phyloP scores from a whole-genome alignment of 2,797 vertebrate species.

The Acridotheres tristis region DNA sequence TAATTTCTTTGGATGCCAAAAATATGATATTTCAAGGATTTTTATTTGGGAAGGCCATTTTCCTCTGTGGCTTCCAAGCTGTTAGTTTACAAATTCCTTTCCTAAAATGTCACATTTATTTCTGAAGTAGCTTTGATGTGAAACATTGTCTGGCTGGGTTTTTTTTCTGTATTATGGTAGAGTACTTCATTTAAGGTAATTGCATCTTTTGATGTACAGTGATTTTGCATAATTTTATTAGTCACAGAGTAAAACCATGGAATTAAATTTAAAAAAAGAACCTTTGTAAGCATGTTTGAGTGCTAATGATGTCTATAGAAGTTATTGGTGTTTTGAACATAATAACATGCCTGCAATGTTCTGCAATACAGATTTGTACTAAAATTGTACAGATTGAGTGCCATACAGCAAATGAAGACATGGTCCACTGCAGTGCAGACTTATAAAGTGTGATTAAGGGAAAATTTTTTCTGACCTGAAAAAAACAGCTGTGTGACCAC shows the following conservation, averaged over 20 bases:
- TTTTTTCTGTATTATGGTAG: background rate
- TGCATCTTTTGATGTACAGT: background rate
- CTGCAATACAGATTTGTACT: background rate
- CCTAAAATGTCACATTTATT: background rate
- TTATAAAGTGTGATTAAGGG: background rate
- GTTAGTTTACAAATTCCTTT: background rate
- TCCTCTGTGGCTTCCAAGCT: background rate
- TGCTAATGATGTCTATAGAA: background rate
- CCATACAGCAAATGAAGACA: background rate
- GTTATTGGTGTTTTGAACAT: background rate
- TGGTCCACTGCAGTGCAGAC: background rate
- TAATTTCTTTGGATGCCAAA: background rate
- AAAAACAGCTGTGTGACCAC: background rate
- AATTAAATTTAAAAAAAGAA: background rate
- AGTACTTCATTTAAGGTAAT: background rate
- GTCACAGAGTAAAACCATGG: background rate
- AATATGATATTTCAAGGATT: background rate
- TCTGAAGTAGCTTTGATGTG: background rate
- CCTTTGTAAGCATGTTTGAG: background rate
- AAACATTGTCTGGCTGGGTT: background rate
- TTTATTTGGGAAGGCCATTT: background rate
- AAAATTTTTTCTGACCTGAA: background rate
- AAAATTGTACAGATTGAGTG: background rate
- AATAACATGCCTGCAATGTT: background rate
- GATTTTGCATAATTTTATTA: constrained; percentile 32